Percentiles rank a stretch among this genome's conserved stretches.
Evolutionary conservation across 2,888 invertebrate species (phyloP).

Genomic region (Aethes cnicana): DNA sequence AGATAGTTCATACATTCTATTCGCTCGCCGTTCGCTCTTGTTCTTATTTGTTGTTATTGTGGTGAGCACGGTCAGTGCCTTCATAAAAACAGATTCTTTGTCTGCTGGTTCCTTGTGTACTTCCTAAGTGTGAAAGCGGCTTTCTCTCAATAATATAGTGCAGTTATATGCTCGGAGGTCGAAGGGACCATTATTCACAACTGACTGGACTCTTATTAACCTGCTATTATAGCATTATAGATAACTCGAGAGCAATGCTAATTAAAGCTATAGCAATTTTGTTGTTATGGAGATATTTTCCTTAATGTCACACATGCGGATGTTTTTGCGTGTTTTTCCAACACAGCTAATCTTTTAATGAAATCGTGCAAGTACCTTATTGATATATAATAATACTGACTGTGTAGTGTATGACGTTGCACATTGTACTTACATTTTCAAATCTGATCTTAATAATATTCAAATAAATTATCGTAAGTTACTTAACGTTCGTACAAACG

Average conservation of each 20-base stretch:
- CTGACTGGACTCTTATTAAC: not conserved
- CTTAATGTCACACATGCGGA: not conserved
- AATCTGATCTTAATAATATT: slow-evolving; percentile 5
- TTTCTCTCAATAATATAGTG: slow-evolving; percentile 59
- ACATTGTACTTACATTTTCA: no score
- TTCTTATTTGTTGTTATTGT: slow-evolving; percentile 34
- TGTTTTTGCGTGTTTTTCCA: not conserved
- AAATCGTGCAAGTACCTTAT: no score
- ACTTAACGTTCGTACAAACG: slow-evolving; percentile 3
- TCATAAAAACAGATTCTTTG: slow-evolving; percentile 56
- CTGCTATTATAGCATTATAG: not conserved
- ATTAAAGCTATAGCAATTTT: not conserved
- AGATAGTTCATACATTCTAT: not conserved
- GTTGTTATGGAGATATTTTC: no score
- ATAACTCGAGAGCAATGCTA: not conserved
- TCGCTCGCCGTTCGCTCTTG: slow-evolving; percentile 3
- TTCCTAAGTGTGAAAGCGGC: slow-evolving; percentile 65
- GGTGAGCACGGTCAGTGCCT: slow-evolving; percentile 45
- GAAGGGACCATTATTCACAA: slow-evolving; percentile 46
- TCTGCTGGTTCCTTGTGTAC: slow-evolving; percentile 42
- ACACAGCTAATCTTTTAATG: not conserved
- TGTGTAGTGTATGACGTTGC: no score
- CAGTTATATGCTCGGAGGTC: slow-evolving; percentile 52
- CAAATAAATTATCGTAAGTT: slow-evolving; percentile 10
- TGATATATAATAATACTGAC: no score